Base-by-base conservation (phyloP, 2,113 vertebrate genomes). In the Polypterus senegalus region DNA sequence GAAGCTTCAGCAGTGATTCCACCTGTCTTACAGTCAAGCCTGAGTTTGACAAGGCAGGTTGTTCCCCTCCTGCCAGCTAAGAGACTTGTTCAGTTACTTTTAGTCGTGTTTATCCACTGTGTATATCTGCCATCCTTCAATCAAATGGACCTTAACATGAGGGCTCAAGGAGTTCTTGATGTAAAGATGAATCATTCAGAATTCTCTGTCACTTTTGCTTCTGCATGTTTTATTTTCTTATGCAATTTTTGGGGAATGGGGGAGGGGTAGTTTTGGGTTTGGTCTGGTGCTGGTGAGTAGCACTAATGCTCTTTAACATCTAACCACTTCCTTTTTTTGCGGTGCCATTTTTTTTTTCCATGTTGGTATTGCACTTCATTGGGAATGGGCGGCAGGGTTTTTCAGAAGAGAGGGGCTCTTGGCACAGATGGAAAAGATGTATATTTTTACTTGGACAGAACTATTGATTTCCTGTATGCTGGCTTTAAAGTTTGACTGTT, bases 351-450 rank as follows among this genome's bases (percentile, higher is more conserved):
- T 58, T n/a, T 46, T 67, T 57, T 64, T 57, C 67, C 64, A 72
- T 49, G 67, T 73, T 73, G 79, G 72, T 76, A 74, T 81, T 74
- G 76, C 72, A 56, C 74, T 72, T 62, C 60, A 69, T 74, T 77
- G 79, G 77, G 76, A 82, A 81, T 73, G 73, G 57, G 72, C 46
- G 3, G 5, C 61, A 46, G 60, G 11, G 70, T 60, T 48, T 49
- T 47, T 57, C 45, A 46, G 47, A 56, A 8, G 49, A 49, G 48
- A 9, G 8, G 45, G 27, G 27, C 27, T 27, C 27, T 27, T 27
- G 27, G 27, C 27, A 27, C 27, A 27, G 27, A 27, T 27, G 27
- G 27, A 27, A 27, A 27, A 27, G 27, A 27, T 27, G 27, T 27
- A 27, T 27, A 27, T 27, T 27, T 27, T 27, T 27, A 27, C 27